Conservation (phyloP, 1,140 invertebrate species). For the Eriocheir sinensis region DNA sequence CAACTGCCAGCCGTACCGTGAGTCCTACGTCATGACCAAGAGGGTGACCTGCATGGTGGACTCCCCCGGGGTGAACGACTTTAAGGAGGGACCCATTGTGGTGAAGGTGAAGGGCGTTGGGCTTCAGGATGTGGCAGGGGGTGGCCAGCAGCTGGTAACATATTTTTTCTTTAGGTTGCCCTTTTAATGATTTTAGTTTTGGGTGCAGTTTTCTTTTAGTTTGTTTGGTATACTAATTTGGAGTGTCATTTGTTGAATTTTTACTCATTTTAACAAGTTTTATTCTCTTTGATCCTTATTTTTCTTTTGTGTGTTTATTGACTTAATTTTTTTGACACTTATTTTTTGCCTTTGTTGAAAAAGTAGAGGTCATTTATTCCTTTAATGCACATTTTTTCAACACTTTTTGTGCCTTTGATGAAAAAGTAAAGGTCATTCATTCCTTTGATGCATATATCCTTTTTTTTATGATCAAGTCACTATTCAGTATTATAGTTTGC, state of each 20-base stretch:
- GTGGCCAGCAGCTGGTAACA: neutral
- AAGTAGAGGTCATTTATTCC: neutral
- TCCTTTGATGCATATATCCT: neutral
- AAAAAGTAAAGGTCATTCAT: neutral
- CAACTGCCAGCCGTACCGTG: slow-evolving; percentile 92
- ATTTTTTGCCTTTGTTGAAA: neutral
- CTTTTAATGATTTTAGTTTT: neutral
- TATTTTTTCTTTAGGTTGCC: neutral
- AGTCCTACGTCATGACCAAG: slow-evolving; percentile 93
- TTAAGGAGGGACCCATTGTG: slow-evolving; percentile 91
- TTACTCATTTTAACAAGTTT: too few species aligned
- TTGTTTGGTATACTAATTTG: too few species aligned
- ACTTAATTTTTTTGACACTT: neutral
- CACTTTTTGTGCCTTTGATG: neutral
- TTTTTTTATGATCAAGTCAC: too few species aligned
- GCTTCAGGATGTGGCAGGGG: neutral
- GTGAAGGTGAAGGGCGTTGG: slow-evolving; percentile 87
- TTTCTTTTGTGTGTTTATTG: neutral
- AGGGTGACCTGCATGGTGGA: slow-evolving; percentile 95
- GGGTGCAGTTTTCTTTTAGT: neutral
- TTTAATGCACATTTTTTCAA: neutral
- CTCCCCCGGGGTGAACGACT: slow-evolving; percentile 87
- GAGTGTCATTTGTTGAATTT: too few species aligned
- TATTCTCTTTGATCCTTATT: too few species aligned
- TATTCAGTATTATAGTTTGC: too few species aligned